Evolutionary conservation across 1,140 invertebrate genomes (phyloP), one percentile per base, ranked within the genome.

Genomic region (Drosophila micromelanica): DNA sequence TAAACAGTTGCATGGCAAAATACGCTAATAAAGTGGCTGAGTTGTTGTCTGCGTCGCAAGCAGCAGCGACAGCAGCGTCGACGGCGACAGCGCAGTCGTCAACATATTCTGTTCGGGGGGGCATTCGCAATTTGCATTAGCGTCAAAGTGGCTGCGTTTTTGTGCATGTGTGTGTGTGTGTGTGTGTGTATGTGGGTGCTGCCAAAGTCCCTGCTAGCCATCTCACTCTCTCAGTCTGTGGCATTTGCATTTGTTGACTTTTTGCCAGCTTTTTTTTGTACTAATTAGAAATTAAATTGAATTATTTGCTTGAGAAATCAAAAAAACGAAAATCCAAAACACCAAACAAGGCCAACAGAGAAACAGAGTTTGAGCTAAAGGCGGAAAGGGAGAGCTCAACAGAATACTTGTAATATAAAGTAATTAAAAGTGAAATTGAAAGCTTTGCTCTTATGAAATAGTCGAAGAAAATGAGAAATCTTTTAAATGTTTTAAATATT

Each of bases 231-330:
- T 11, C 17, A 9, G 11, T 35, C 38, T 9, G 60, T 38, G 45
- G 30, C 76, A 57, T 62, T 71, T 57, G 61, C 68, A 48, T 62
- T 70, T 62, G 68, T 68, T 67, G 62, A 55, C 61, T 74, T 77
- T 68, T 56, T 51, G 57, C 48, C 11, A 45, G 71, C 55, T n/a
- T 54, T 46, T 78, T 86, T 82, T 51, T 69, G 68, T 78, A 82
- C 82, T 89, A 87, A 87, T 87, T 87, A 87, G 82, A 87, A 87
- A 87, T 73, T 80, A 89, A 87, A 87, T 87, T 87, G 79, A 87
- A 87, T 87, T 87, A 87, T 87, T 87, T 87, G 82, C 82, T 73
- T 87, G 81, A 86, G 82, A 80, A 86, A 86, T 87, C 81, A 86
- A 87, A 85, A 64, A 78, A 76, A 42, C 74, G 60, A 61, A 62